Conservation (phyloP, 2,888 invertebrate species). For the Drosophila maculinotata region DNA sequence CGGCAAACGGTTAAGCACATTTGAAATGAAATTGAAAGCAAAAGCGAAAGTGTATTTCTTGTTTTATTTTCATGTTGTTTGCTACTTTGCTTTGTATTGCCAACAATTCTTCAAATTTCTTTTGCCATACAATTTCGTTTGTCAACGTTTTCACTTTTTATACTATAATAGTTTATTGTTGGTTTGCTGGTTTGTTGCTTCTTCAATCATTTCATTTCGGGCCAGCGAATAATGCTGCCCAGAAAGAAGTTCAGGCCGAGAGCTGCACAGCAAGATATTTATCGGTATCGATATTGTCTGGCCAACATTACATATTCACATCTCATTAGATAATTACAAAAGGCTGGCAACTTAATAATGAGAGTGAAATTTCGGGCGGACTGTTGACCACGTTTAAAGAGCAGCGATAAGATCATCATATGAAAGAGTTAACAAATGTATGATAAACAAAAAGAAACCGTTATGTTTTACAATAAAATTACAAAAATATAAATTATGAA, state of each 20-base stretch:
- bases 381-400: slow-evolving; percentile 37
- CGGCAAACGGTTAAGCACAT: slow-evolving; percentile 47
- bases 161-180: slow-evolving; percentile 36
- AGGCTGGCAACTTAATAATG: slow-evolving; percentile 38
- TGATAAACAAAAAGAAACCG: slow-evolving; percentile 8
- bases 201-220: slow-evolving; percentile 21
- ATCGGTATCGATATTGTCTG: slow-evolving; percentile 19
- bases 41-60: slow-evolving; percentile 77
- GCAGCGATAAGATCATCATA: background rate
- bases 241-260: slow-evolving; percentile 19
- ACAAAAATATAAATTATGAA: slow-evolving; percentile 9
- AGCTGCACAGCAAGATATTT: slow-evolving; percentile 7
- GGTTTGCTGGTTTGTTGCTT: slow-evolving; percentile 14
- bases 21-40: slow-evolving; percentile 80
- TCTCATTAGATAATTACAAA: slow-evolving; percentile 61
- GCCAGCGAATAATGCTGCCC: background rate
- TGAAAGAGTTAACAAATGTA: slow-evolving; percentile 1
- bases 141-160: slow-evolving; percentile 75
- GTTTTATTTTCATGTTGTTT: slow-evolving; percentile 15
- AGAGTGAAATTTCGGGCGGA: slow-evolving; percentile 57
- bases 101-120: slow-evolving; percentile 76
- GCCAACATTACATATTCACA: slow-evolving; percentile 31
- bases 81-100: slow-evolving; percentile 33
- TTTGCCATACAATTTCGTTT: slow-evolving; percentile 65
- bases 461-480: background rate